These are phyloP conservation scores for Mythimna albipuncta DNA, from an alignment of 2,888 invertebrate genomes.

Conservation along the genomic window DNA sequence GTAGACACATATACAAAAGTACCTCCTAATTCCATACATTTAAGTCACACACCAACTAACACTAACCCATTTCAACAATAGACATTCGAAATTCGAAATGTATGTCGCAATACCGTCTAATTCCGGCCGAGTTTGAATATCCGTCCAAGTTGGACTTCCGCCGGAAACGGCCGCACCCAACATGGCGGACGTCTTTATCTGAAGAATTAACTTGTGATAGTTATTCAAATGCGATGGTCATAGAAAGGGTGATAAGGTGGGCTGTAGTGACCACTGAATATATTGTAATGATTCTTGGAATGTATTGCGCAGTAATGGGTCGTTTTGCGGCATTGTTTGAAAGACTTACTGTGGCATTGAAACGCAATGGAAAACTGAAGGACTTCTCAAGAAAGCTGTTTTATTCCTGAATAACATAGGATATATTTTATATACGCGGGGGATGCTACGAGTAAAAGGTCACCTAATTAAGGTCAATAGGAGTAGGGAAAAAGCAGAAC, in stretches of 20 bases:
- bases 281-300: conserved; percentile 42
- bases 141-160: conserved; percentile 89
- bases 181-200: conserved; percentile 88
- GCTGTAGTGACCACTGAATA: conserved; percentile 43
- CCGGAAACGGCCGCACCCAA: conserved; percentile 86
- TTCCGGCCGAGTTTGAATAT: conserved; percentile 90
- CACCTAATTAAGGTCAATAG: no score
- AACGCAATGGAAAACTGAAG: no score
- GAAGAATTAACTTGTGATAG: conserved; percentile 89
- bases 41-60: conserved; percentile 56
- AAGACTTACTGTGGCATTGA: no score
- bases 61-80: conserved; percentile 71
- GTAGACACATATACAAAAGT: not conserved
- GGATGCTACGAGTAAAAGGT: no score
- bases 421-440: no score
- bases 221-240: conserved; percentile 85
- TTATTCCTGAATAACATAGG: no score
- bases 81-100: conserved; percentile 88
- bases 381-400: no score
- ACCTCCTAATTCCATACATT: conserved; percentile 36
- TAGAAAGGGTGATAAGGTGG: conserved; percentile 64
- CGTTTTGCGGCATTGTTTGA: no score
- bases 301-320: conserved; percentile 1
- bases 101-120: conserved; percentile 88
- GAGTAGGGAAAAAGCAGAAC: no score